Evolutionary conservation across 2,797 vertebrate genomes (phyloP).

Genomic region (Pantherophis vulpinus): DNA sequence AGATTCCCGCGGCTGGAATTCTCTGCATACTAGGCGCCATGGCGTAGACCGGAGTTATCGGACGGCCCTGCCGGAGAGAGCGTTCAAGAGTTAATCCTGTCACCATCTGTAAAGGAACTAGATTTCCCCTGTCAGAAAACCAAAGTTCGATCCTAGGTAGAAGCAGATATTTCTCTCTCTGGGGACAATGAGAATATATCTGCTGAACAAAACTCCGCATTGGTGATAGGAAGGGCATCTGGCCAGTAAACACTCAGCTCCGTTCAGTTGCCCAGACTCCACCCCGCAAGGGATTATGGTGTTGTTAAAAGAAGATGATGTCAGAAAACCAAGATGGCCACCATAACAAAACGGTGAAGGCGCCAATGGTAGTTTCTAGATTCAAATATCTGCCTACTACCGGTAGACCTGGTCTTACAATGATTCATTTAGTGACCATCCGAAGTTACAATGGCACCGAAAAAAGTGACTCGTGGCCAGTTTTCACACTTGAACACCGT

Average conservation of each 20-base stretch:
- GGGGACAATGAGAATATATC: too few species aligned
- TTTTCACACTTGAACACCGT: neutral
- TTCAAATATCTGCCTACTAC: neutral
- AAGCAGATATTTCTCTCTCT: too few species aligned
- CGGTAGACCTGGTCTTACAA: neutral
- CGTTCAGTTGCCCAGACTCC: too few species aligned
- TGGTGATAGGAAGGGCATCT: too few species aligned
- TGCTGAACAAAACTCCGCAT: too few species aligned
- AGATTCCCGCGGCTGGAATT: slow-evolving; percentile 85
- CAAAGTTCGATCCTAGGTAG: neutral
- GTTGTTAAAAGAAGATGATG: too few species aligned
- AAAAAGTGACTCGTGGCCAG: neutral
- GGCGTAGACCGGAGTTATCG: slow-evolving; percentile 94
- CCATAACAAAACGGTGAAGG: neutral
- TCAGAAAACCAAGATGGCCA: neutral
- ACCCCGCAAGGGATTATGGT: too few species aligned
- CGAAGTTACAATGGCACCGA: neutral
- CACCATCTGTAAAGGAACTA: neutral
- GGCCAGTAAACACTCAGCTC: too few species aligned
- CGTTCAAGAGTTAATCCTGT: neutral
- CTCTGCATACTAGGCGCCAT: slow-evolving; percentile 92
- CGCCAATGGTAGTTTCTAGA: neutral
- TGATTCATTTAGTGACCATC: neutral
- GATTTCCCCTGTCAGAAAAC: neutral
- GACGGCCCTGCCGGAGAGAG: slow-evolving; percentile 81